Conservation (phyloP, 2,797 vertebrate genomes). For the Gouania willdenowi region DNA sequence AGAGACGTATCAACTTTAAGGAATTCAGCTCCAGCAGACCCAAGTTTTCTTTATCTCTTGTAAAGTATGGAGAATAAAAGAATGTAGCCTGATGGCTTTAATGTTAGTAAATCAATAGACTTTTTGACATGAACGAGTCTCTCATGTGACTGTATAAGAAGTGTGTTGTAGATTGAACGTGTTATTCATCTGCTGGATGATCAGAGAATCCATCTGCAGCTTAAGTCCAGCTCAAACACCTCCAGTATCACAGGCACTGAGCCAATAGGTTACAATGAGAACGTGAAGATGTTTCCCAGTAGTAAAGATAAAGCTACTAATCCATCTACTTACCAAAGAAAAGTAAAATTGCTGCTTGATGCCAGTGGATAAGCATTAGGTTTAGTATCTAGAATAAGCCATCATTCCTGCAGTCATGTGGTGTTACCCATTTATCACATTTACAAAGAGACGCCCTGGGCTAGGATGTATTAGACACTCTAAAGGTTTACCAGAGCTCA, state of each 20-base stretch:
- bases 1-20: no score
- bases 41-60: no score
- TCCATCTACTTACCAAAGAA: conserved; percentile 40
- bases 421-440: conserved; percentile 29
- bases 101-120: no score
- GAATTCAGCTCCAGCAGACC: no score
- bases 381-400: conserved; percentile 25
- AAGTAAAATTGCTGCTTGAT: conserved; percentile 41
- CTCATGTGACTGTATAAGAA: conserved; percentile 21
- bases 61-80: neutral
- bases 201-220: conserved; percentile 21
- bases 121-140: neutral
- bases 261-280: conserved; percentile 25
- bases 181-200: conserved; percentile 16
- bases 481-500: conserved; percentile 19
- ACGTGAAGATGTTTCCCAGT: conserved; percentile 39
- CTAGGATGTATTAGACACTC: conserved; percentile 24
- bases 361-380: conserved; percentile 40
- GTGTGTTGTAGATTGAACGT: conserved; percentile 9
- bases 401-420: conserved; percentile 37
- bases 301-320: conserved; percentile 43
- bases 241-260: conserved; percentile 21
- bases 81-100: conserved; percentile 4
- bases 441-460: conserved; percentile 12
- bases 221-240: conserved; percentile 29